Percentiles rank a stretch among this genome's conserved stretches.
Conservation (phyloP, 2,113 vertebrate species). For the Atlantisia rogersi region DNA sequence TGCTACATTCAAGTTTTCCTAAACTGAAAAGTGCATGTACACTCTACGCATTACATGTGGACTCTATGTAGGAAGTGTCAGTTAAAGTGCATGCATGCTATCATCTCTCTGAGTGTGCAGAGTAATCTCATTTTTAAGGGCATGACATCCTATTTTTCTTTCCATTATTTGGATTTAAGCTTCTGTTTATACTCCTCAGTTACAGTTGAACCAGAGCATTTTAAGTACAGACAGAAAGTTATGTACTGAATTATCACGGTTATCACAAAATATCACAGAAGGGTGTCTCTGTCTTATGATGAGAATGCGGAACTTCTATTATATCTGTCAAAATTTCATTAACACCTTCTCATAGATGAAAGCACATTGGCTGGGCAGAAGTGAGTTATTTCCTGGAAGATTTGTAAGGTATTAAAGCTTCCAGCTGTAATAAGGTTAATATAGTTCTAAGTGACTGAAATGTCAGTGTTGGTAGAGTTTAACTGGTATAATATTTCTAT, state of each 20-base stretch:
- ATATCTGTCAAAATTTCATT: neutral
- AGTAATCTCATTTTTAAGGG: neutral
- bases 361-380: neutral
- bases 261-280: neutral
- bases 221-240: neutral
- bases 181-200: neutral
- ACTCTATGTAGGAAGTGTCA: neutral
- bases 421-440: neutral
- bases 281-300: neutral
- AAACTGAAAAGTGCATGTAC: fast-evolving
- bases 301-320: neutral
- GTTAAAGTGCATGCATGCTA: neutral
- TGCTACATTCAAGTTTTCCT: neutral
- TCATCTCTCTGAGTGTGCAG: neutral
- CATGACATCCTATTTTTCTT: neutral
- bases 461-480: neutral
- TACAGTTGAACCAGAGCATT: neutral
- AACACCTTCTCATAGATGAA: neutral
- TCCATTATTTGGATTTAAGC: neutral
- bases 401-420: neutral
- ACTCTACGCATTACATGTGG: neutral
- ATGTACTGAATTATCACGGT: neutral
- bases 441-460: neutral
- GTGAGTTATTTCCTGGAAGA: neutral
- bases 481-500: neutral